These are phyloP conservation scores for Drosophila saltans DNA, from an alignment of 1,140 invertebrate genomes.

Conservation along the genomic window DNA sequence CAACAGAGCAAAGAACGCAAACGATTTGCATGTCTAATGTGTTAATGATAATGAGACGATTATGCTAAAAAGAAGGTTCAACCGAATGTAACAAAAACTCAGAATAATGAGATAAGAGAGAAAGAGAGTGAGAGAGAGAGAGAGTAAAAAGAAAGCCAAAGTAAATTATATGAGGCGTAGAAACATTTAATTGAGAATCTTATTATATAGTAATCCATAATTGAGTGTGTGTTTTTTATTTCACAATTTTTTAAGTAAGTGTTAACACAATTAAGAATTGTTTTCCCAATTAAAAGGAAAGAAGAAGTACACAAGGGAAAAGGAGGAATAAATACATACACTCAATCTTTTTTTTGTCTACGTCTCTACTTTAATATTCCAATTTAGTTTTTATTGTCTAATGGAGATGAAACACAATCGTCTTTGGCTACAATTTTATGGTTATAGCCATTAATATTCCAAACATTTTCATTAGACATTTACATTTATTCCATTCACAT, in stretches of 20 bases:
- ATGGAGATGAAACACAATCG: too few species aligned
- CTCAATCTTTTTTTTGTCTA: too few species aligned
- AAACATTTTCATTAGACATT: constrained; percentile 4
- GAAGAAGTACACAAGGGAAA: background rate
- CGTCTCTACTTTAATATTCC: too few species aligned
- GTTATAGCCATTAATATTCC: background rate
- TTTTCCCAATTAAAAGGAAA: too few species aligned
- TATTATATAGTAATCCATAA: too few species aligned
- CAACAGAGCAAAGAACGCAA: background rate
- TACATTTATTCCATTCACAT: constrained; percentile 2
- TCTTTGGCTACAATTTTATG: background rate
- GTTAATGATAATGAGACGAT: constrained; percentile 59
- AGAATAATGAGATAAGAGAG: constrained; percentile 12
- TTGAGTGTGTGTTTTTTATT: too few species aligned
- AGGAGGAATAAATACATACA: too few species aligned
- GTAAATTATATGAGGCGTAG: background rate
- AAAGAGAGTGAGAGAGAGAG: too few species aligned
- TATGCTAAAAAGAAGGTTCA: constrained; percentile 39
- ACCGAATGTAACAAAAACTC: constrained; percentile 22
- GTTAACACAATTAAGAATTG: too few species aligned
- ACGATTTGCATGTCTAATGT: constrained; percentile 58
- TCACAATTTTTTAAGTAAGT: too few species aligned
- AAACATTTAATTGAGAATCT: too few species aligned
- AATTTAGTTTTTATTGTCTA: too few species aligned
- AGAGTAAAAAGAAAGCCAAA: background rate